Evolutionary conservation across 2,888 invertebrate genomes (phyloP), one percentile per base, ranked within the genome.

Genomic region (Clitarchus hookeri): DNA sequence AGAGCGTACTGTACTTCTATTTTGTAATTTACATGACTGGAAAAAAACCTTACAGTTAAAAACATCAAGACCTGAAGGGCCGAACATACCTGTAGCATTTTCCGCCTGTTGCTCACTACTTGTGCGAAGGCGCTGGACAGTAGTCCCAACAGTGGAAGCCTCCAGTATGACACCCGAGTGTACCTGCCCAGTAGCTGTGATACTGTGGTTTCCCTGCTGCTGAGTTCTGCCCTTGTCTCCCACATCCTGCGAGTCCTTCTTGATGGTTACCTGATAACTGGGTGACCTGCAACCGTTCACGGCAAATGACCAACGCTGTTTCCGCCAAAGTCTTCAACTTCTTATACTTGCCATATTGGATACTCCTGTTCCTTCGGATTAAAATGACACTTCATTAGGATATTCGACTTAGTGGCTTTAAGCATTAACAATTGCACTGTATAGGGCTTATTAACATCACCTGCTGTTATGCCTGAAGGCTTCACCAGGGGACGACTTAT

Each of bases 261-360:
- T 92, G 85, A 88, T 87, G 82, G 92, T 91, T 88, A 93, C 92
- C 89, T 94, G 94, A 91, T 94, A 94, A 88, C 94, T 94, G 82
- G 94, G 94, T 80, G 94, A 94, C 48, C 80, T 82, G 27, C 44
- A 80, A 80, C 44, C n/a, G 44, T 84, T 26, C 36, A 54, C 84
- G 36, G 36, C 36, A 36, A 54, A 36, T 80, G 6, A 13, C 25
- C 16, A 26, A 26, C 6, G 80, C 25, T 80, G 11, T 80, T 80
- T 80, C 25, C 25, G 16, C 80, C 25, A 23, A 23, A 3, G 16
- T 80, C 6, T 80, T n/a, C 11, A 26, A 26, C 25, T 26, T n/a
- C 25, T 23, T n/a, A 13, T 80, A 3, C 36, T 36, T 36, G 4
- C 36, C 36, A 36, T 36, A 36, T 4, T 36, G 36, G 36, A 36